Base-by-base conservation (phyloP, 2,888 invertebrate genomes). In the Xanthostigma xanthostigma region DNA sequence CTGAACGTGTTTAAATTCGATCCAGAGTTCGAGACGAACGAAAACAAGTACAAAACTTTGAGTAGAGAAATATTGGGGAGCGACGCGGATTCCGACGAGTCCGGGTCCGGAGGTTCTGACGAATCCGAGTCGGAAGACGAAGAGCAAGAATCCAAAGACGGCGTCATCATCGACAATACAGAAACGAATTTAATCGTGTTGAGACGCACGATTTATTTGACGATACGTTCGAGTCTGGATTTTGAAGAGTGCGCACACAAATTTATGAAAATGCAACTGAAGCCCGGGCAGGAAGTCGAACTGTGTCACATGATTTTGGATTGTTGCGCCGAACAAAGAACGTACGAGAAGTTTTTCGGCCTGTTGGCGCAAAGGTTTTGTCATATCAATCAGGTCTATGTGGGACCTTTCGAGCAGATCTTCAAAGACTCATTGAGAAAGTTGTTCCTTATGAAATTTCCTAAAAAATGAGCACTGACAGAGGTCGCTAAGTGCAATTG, bases 201-300 rank as follows among this genome's bases (percentile, higher is more conserved):
- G 49, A 75, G 98, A 34, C 76, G 96, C 54, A 95, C 92, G 0
- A 94, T 99, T 57, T 99, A 99, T 66, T 69, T 99, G 51, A 97
- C 96, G 0, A 94, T 99, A 50, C 95, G 97, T 64, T 96, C 96
- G 0, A 96, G 95, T 72, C 81, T 99, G 57, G 95, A 97, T 66
- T 97, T 91, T 70, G 96, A 99, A 65, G 98, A 99, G 72, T 96
- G 96, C 65, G 95, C 95, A 2, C 98, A 99, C 65, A 99, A 99
- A 65, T 70, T 99, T 2, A 81, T 98, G 76, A 96, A 94, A 68
- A 89, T 98, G 88, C 87, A 96, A 54, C 64, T 97, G 14, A 94
- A 94, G 65, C 95, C 94, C 0, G 95, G 94, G 0, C 95, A 96
- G 65, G 95, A 96, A 70, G 83, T 88, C 34, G 98, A 99, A 65